These are phyloP conservation scores for Pampusana beccarii DNA, from an alignment of 2,113 vertebrate genomes.

Conservation along the genomic window DNA sequence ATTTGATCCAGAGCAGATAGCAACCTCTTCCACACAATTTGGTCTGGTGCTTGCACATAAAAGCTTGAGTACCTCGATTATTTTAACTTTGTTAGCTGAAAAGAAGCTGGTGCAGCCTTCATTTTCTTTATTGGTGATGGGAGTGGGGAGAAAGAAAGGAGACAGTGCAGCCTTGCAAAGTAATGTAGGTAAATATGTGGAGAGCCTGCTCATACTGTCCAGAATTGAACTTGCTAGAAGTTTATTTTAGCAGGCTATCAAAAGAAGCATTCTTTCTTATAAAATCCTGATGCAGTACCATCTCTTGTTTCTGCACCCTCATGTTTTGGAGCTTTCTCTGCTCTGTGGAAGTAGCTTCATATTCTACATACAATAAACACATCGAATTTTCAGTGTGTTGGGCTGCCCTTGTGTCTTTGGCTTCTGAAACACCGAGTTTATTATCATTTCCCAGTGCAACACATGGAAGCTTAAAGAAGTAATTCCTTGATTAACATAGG, in stretches of 20 bases:
- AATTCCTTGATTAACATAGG: neutral
- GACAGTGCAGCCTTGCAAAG: constrained; percentile 36
- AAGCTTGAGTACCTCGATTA: constrained; percentile 77
- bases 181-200: constrained; percentile 60
- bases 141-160: constrained; percentile 24
- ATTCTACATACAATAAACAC: neutral
- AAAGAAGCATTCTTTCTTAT: constrained; percentile 53
- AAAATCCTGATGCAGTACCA: constrained; percentile 35
- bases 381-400: constrained; percentile 5
- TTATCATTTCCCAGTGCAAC: neutral
- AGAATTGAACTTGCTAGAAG: constrained; percentile 64
- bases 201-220: constrained; percentile 24
- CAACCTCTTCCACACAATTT: constrained; percentile 84
- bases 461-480: constrained; percentile 10
- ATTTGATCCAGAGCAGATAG: constrained; percentile 93
- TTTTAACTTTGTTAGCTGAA: constrained; percentile 77
- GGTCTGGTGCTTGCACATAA: constrained; percentile 78
- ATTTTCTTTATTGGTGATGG: constrained; percentile 60
- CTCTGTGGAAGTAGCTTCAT: constrained; percentile 14
- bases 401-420: neutral
- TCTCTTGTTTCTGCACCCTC: neutral
- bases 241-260: constrained; percentile 66
- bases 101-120: constrained; percentile 70
- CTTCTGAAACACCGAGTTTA: constrained; percentile 28
- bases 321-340: neutral